Conservation (phyloP, 2,113 vertebrate genomes). For the Pelmatolapia mariae region DNA sequence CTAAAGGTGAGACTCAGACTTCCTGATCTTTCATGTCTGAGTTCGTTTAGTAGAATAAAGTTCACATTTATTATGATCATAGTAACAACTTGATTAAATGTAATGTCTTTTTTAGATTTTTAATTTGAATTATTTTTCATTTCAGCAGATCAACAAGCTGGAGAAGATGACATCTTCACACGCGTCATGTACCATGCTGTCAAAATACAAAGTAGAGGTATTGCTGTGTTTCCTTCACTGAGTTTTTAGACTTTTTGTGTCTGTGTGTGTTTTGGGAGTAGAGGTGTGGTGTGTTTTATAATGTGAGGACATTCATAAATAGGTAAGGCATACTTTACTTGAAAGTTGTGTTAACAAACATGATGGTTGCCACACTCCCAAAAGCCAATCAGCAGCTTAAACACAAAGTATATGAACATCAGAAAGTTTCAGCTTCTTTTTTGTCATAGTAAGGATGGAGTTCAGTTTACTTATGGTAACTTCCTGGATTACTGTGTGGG, state of each 20-base stretch:
- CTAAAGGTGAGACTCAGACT: too few species aligned
- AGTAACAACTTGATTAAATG: rapidly evolving
- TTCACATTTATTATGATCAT: rapidly evolving
- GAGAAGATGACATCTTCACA: not conserved
- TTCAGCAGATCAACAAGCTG: not conserved
- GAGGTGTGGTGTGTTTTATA: rapidly evolving
- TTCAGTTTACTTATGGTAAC: not conserved
- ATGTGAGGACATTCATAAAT: not conserved
- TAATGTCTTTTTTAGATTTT: not conserved
- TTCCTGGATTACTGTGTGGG: too few species aligned
- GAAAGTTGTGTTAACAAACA: not conserved
- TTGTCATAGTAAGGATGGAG: not conserved
- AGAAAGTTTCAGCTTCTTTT: not conserved
- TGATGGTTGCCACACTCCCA: rapidly evolving
- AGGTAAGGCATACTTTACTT: rapidly evolving
- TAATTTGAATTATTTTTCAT: rapidly evolving
- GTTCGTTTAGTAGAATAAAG: too few species aligned
- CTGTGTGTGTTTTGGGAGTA: not conserved
- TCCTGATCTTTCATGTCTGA: too few species aligned
- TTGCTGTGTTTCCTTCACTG: rapidly evolving
- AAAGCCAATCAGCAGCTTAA: not conserved
- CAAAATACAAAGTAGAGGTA: not conserved
- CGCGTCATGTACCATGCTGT: rapidly evolving
- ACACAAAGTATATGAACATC: rapidly evolving
- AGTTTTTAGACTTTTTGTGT: not conserved